Evolutionary conservation across 1,140 invertebrate species (phyloP).

Genomic region (Potamilus streckersoni): DNA sequence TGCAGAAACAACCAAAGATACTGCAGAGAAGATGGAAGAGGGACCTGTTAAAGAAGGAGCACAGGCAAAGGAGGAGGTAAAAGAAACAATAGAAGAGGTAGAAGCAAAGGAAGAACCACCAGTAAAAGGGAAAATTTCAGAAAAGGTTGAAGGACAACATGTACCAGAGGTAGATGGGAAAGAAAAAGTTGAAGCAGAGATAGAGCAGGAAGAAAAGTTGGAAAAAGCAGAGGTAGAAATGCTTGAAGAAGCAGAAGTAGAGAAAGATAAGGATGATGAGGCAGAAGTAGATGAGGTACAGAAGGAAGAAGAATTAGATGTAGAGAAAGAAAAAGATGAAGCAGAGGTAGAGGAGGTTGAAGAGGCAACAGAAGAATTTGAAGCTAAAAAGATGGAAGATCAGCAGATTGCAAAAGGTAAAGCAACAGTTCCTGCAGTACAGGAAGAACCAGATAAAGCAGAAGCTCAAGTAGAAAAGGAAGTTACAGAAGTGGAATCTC

Average conservation of each 20-base stretch:
- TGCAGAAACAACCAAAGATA: constrained; percentile 2
- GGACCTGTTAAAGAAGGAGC: background rate
- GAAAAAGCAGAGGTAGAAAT: constrained; percentile 4
- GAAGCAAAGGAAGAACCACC: background rate
- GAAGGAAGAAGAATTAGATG: constrained; percentile 14
- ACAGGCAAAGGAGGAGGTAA: constrained; percentile 3
- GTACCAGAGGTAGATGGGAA: constrained; percentile 2
- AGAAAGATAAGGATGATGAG: constrained; percentile 15
- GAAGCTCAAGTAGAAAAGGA: constrained; percentile 22
- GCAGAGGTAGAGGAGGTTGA: constrained; percentile 18
- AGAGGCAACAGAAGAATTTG: background rate
- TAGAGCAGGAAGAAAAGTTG: background rate
- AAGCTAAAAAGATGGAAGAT: constrained; percentile 4
- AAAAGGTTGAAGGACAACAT: background rate
- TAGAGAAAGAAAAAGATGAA: constrained; percentile 8
- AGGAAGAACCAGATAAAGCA: constrained; percentile 22
- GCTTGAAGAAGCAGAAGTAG: background rate
- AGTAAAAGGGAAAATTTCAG: background rate
- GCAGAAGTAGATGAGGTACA: constrained; percentile 13
- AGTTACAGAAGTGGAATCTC: constrained; percentile 1
- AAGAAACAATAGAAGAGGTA: background rate
- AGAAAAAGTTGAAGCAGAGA: constrained; percentile 7
- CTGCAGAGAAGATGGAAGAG: constrained; percentile 2
- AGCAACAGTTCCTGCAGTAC: constrained; percentile 13
- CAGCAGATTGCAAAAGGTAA: constrained; percentile 6